Percentiles rank a stretch among this genome's conserved stretches.
phyloP scores from a whole-genome alignment of 2,113 vertebrate genomes.

The Opisthocomus hoazin region DNA sequence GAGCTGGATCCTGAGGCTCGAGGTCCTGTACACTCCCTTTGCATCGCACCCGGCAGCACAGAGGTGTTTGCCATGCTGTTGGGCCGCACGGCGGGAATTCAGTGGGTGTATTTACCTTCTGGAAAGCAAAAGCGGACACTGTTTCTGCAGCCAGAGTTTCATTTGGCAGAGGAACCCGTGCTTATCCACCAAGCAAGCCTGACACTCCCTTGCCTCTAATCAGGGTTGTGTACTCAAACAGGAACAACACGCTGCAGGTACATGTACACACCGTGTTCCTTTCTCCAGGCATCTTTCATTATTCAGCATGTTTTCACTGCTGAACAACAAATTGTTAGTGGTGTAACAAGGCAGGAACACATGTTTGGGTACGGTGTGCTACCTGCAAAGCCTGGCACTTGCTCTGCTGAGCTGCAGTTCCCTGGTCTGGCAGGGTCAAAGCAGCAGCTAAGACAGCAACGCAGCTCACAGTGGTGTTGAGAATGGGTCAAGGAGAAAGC shows the following conservation, averaged over 20 bases:
- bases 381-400: neutral
- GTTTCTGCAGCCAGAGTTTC: constrained; percentile 48
- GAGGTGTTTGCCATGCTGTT: neutral
- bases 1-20: neutral
- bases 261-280: neutral
- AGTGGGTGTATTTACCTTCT: constrained; percentile 41
- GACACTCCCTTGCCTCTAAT: constrained; percentile 34
- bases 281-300: constrained; percentile 68
- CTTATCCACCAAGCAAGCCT: constrained; percentile 30
- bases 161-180: constrained; percentile 35
- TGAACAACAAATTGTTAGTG: constrained; percentile 60
- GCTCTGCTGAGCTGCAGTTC: neutral
- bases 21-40: neutral
- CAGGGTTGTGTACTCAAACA: constrained; percentile 42
- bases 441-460: neutral
- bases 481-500: neutral
- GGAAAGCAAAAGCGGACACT: neutral
- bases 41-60: rapidly evolving
- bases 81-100: neutral
- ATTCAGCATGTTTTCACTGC: constrained; percentile 61
- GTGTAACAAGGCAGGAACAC: constrained; percentile 58
- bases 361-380: neutral
- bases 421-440: neutral
- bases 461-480: neutral
- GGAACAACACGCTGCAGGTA: constrained; percentile 20